Base-by-base conservation (phyloP, 2,113 vertebrate species). In the Pteruthius melanotis region DNA sequence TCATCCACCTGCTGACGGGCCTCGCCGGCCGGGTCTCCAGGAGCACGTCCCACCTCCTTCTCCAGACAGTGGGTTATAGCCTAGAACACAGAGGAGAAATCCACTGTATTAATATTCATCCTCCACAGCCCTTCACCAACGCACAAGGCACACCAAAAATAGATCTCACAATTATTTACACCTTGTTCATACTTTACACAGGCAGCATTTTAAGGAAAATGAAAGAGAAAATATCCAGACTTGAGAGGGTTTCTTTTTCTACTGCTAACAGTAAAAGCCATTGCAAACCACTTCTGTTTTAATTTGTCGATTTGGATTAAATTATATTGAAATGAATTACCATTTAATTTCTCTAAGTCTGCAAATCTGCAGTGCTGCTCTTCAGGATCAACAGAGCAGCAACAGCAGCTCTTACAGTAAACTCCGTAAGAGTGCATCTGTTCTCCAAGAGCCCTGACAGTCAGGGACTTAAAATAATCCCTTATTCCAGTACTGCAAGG, bases 11-110 rank as follows among this genome's bases (percentile, higher is more conserved):
- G 98, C 97, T 3, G 99, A 98, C 0, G 99, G 98, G 1, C 99
- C 99, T 92, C 99, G 98, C 93, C 99, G 98, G n/a, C 98, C 98
- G 2, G 99, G 99, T 94, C 99, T 98, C 98, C 98, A 99, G 44
- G 98, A 94, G 66, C 99, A 99, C 6, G 98, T 93, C 30, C 99
- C 98, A 5, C 99, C 99, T 64, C 98, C 99, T 88, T 98, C 98
- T 57, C 99, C 99, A 44, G 97, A 98, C 97, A 99, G 91, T 6
- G 99, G 99, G 92, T 98, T 99, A 84, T 99, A 99, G 91, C 98
- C 99, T 99, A 47, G 23, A 70, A 2, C 1, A 94, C n/a, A 97
- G 44, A 96, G 39, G 19, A 93, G 35, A 97, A 87, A 93, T 11
- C 50, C 86, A 68, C 13, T 7, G 0, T 15, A 2, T 74, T 27